Evolutionary conservation across 2,113 vertebrate genomes (phyloP).

Genomic region (Grammomys dolichurus): DNA sequence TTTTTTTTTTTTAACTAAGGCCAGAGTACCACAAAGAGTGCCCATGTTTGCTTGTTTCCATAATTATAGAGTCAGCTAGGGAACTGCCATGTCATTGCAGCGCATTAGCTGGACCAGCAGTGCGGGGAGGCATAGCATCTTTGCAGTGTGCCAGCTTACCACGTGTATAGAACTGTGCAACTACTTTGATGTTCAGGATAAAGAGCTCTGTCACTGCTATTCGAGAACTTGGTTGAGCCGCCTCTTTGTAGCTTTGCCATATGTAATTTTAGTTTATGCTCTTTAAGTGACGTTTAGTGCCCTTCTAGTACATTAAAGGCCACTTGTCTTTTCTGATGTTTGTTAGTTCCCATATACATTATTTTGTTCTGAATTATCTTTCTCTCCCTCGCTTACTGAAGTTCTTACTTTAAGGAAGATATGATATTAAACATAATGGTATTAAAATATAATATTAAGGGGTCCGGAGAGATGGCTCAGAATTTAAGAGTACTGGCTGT

Average conservation of each 20-base stretch:
- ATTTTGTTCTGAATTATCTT: conserved; percentile 26
- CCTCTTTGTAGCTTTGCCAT: neutral
- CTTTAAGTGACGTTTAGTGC: neutral
- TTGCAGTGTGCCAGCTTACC: neutral
- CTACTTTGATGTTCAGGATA: neutral
- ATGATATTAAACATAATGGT: neutral
- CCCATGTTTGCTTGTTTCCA: neutral
- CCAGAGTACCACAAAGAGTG: neutral
- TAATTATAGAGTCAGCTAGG: neutral
- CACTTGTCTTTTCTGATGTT: neutral
- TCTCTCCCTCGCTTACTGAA: neutral
- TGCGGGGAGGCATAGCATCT: neutral
- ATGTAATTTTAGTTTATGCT: neutral
- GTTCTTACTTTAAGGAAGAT: neutral
- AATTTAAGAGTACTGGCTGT: too few relatives aligned
- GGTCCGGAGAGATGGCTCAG: too few relatives aligned
- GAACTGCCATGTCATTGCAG: neutral
- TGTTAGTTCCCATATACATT: neutral
- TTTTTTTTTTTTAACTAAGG: neutral
- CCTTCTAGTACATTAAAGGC: neutral
- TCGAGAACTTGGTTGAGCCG: neutral
- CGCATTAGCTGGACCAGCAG: accelerated
- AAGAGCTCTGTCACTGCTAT: neutral
- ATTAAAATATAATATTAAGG: neutral
- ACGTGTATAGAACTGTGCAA: neutral